phyloP scores from a whole-genome alignment of 2,888 invertebrate genomes.

The Morpho deidamia region DNA sequence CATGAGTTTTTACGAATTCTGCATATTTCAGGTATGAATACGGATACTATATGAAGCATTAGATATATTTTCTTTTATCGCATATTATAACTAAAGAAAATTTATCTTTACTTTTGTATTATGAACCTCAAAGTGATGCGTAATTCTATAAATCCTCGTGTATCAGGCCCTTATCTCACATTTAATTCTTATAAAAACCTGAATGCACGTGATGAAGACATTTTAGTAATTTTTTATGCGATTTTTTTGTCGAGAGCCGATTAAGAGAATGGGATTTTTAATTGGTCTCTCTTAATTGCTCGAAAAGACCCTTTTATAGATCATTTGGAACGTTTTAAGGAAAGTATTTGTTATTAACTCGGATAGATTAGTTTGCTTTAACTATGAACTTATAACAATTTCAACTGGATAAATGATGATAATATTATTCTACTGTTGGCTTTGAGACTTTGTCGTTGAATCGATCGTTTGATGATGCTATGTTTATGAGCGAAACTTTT shows the following conservation, averaged over 20 bases:
- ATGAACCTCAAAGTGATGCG: no score
- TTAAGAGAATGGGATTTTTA: constrained; percentile 55
- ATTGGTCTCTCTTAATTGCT: constrained; percentile 55
- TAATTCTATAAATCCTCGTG: background rate
- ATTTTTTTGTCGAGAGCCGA: constrained; percentile 45
- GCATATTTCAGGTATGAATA: no score
- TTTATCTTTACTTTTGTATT: background rate
- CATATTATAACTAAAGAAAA: background rate
- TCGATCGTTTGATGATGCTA: no score
- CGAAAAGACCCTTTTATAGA: constrained; percentile 30
- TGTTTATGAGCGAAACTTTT: no score
- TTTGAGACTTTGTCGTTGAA: no score
- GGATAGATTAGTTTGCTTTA: background rate
- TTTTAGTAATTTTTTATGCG: constrained; percentile 33
- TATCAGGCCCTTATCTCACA: background rate
- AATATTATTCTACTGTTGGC: no score
- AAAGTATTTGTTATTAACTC: constrained; percentile 8
- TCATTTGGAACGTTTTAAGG: constrained; percentile 14
- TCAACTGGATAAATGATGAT: no score
- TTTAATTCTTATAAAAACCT: constrained; percentile 6
- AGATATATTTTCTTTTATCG: no score
- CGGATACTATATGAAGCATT: no score
- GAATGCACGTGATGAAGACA: constrained; percentile 36
- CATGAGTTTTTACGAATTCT: no score
- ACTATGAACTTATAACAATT: background rate